Evolutionary conservation across 2,113 vertebrate genomes (phyloP).

Genomic region (Mugil cephalus): DNA sequence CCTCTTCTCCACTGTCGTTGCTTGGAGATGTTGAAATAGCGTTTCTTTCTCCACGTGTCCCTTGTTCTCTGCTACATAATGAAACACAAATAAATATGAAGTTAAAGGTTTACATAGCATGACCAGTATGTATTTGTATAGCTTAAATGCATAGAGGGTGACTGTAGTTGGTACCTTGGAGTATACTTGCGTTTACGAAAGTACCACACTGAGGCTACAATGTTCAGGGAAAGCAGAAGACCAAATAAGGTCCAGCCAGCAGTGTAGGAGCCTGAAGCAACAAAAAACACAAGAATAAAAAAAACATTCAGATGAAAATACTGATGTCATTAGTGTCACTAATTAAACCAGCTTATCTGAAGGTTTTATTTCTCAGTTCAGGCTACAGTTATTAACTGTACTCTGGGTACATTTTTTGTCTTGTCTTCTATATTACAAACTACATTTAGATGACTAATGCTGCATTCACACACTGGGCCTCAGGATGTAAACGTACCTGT

Average conservation of each 20-base stretch:
- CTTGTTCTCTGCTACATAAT: neutral
- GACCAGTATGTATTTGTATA: neutral
- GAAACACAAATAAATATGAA: slow-evolving; percentile 4
- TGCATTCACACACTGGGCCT: no score
- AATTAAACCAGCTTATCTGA: no score
- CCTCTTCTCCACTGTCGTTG: no score
- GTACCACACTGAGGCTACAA: neutral
- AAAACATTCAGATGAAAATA: neutral
- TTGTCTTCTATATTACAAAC: no score
- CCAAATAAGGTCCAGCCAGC: slow-evolving; percentile 6
- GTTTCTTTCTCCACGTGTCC: no score
- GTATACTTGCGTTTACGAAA: no score
- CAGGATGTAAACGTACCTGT: no score
- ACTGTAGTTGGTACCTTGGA: neutral
- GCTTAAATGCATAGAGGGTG: neutral
- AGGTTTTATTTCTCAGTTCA: no score
- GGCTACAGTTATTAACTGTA: neutral
- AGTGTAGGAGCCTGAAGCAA: neutral
- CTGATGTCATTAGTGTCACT: neutral
- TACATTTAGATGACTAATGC: no score
- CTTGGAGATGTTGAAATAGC: no score
- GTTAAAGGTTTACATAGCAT: neutral
- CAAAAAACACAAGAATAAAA: slow-evolving; percentile 18
- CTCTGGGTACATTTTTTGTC: neutral
- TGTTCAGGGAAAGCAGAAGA: neutral